Percentiles rank a stretch among this genome's conserved stretches.
Evolutionary conservation across 37 sponge, comb jelly and placozoan species (phyloP).

Genomic region (Tethya wilhelma): DNA sequence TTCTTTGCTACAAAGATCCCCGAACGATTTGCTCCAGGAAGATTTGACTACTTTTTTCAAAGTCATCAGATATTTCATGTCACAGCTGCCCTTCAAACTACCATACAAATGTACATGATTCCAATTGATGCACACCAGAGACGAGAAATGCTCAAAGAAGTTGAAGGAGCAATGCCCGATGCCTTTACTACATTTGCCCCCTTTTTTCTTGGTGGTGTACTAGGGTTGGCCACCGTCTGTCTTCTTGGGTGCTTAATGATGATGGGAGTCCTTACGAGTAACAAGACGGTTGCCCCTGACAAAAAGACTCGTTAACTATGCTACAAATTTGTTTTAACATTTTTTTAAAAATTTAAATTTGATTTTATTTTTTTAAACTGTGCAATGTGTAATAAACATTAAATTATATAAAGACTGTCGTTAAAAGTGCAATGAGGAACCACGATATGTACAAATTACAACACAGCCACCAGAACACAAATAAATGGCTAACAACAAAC

Average conservation of each 20-base stretch:
- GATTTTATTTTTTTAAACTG: too few relatives aligned
- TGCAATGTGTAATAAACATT: too few relatives aligned
- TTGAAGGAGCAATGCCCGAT: not conserved
- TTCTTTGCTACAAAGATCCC: conserved; percentile 88
- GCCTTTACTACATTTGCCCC: conserved; percentile 22
- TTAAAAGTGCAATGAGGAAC: too few relatives aligned
- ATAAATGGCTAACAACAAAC: too few relatives aligned
- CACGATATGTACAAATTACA: too few relatives aligned
- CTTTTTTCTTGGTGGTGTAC: conserved; percentile 5
- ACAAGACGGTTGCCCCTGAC: too few relatives aligned
- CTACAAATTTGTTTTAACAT: too few relatives aligned
- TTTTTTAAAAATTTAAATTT: too few relatives aligned
- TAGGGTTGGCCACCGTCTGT: conserved; percentile 26
- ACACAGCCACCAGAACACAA: too few relatives aligned
- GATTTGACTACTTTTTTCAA: conserved; percentile 77
- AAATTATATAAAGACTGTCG: too few relatives aligned
- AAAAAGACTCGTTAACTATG: too few relatives aligned
- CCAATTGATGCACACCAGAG: conserved; percentile 44
- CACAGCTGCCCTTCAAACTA: conserved; percentile 33
- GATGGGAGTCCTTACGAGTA: conserved; percentile 17
- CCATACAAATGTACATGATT: conserved; percentile 57
- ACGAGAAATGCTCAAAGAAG: not conserved
- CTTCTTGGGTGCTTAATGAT: conserved; percentile 11
- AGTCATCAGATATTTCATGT: conserved; percentile 90
- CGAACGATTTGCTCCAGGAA: conserved; percentile 81